These are phyloP conservation scores for Liposcelis brunnea DNA, from an alignment of 2,888 invertebrate genomes.

Conservation along the genomic window DNA sequence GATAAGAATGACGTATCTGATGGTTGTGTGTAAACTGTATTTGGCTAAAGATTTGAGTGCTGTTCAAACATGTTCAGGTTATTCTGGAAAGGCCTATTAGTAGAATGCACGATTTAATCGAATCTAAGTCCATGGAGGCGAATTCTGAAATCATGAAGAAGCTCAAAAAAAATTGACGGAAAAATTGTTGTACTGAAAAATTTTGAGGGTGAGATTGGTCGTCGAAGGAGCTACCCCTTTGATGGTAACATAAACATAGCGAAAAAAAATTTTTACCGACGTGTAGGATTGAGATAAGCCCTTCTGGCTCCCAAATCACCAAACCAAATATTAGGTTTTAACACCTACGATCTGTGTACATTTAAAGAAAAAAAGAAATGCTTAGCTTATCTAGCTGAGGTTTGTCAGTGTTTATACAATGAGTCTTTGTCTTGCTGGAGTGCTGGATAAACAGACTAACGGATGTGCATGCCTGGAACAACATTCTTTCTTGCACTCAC, in stretches of 20 bases:
- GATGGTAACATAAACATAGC: not conserved
- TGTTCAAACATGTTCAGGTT: no score
- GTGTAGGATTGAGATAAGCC: not conserved
- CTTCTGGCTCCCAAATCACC: not conserved
- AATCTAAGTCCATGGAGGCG: no score
- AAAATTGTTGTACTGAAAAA: no score
- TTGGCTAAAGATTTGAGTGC: no score
- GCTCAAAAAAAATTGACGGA: no score
- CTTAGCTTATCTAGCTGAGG: conserved; percentile 4
- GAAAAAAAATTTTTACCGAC: not conserved
- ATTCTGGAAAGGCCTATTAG: no score
- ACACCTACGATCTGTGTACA: conserved; percentile 9
- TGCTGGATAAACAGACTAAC: conserved; percentile 7
- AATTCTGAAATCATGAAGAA: no score
- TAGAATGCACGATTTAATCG: no score
- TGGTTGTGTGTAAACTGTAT: no score
- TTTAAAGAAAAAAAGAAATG: conserved; percentile 2
- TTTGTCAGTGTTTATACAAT: conserved; percentile 7
- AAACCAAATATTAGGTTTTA: conserved; percentile 8
- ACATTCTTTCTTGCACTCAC: no score
- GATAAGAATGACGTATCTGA: not conserved
- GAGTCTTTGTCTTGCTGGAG: conserved; percentile 7
- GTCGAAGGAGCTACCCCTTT: no score
- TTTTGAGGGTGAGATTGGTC: no score
- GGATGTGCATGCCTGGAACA: conserved; percentile 5